Evolutionary conservation across 2,113 vertebrate genomes (phyloP).

Genomic region (Cyprinus carpio): DNA sequence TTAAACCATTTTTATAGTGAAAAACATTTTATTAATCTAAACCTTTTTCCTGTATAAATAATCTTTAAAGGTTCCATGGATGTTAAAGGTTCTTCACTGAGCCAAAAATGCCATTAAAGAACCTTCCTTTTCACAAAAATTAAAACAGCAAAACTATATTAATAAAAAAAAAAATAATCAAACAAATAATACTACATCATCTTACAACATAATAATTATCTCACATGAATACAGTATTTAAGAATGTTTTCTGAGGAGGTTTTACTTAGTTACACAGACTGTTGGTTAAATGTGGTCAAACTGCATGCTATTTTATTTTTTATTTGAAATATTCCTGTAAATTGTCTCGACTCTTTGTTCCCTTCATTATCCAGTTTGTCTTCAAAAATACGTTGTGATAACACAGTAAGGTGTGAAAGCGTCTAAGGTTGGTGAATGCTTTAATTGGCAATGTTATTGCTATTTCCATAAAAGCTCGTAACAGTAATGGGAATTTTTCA

Average conservation of each 20-base stretch:
- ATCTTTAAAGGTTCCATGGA: too few relatives aligned
- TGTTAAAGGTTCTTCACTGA: too few relatives aligned
- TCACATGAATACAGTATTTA: background rate
- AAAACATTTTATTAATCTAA: too few relatives aligned
- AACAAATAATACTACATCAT: too few relatives aligned
- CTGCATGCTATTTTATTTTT: background rate
- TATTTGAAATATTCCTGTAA: background rate
- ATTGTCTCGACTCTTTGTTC: background rate
- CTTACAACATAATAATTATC: too few relatives aligned
- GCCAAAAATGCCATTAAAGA: too few relatives aligned
- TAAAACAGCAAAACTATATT: too few relatives aligned
- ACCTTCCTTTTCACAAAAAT: too few relatives aligned
- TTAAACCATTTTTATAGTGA: too few relatives aligned
- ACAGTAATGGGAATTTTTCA: background rate
- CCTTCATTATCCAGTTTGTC: background rate
- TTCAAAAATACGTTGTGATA: background rate
- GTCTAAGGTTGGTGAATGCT: background rate
- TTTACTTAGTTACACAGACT: background rate
- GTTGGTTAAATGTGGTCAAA: background rate
- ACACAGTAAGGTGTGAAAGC: conserved; percentile 1
- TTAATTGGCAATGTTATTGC: background rate
- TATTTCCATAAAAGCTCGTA: background rate
- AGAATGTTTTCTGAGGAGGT: background rate
- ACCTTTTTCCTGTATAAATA: too few relatives aligned
- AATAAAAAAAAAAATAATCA: too few relatives aligned